Percentiles rank a stretch among this genome's conserved stretches.
Evolutionary conservation across 2,888 invertebrate genomes (phyloP).

Genomic region (Napeogenes sylphis): DNA sequence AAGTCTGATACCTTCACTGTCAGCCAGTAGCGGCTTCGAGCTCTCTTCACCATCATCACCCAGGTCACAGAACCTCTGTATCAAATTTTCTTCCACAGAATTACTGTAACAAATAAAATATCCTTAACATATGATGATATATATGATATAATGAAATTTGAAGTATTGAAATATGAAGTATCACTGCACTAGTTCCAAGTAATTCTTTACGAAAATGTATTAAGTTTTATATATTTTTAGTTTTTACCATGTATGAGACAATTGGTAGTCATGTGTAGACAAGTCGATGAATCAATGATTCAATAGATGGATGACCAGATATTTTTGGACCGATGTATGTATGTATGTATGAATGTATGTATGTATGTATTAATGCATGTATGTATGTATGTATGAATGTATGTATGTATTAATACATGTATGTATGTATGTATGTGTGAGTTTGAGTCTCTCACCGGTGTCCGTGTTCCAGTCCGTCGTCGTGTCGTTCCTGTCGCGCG

Average conservation of each 20-base stretch:
- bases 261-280: too few species aligned
- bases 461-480: too few species aligned
- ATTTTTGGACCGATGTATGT: too few species aligned
- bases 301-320: too few species aligned
- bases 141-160: background rate
- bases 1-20: slow-evolving; percentile 62
- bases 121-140: background rate
- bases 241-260: too few species aligned
- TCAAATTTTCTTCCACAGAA: slow-evolving; percentile 56
- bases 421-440: background rate
- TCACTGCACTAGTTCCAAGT: background rate
- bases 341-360: too few species aligned
- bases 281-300: too few species aligned
- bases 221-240: too few species aligned
- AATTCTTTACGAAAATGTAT: too few species aligned
- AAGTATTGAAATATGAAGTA: background rate
- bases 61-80: slow-evolving; percentile 52
- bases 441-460: slow-evolving; percentile 32
- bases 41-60: slow-evolving; percentile 64
- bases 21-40: slow-evolving; percentile 65
- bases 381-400: too few species aligned
- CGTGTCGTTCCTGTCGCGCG: slow-evolving; percentile 41
- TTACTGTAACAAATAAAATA: slow-evolving; percentile 43
- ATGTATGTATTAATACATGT: background rate
- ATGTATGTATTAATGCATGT: too few species aligned